Evolutionary conservation across 2,113 vertebrate species (phyloP), one percentile per base, ranked within the genome.

Genomic region (Erinaceus europaeus): DNA sequence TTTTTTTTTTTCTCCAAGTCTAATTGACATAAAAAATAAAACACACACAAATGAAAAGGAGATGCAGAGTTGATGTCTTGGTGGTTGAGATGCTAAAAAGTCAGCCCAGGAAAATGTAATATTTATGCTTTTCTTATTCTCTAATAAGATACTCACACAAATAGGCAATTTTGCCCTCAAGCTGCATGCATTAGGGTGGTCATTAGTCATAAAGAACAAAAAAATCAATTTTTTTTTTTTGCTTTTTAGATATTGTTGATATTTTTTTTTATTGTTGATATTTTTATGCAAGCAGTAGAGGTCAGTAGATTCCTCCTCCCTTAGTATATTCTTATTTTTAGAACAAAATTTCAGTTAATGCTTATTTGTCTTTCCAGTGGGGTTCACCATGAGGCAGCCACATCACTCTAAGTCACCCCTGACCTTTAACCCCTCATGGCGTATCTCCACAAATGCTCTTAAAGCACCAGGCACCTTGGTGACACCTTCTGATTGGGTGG

Each of bases 81-180:
- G 68, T 38, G 67, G 85, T 69, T 95, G 90, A 74, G 42, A 67
- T 64, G 92, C 44, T 71, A 73, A 82, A 84, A 90, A 75, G 72
- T 90, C 65, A 53, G 73, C 87, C 84, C 50, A 88, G 88, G 89
- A 90, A 93, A 92, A 96, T 95, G 68, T 88, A 96, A 69, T 93
- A 94, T 96, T 92, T 90, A 93, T 89, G 65, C 81, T 75, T 94
- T 95, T 93, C 91, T 97, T 91, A 95, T 90, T 94, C 90, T 94
- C 95, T 94, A 96, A 94, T 94, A 94, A 94, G 93, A 92, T 75
- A 81, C 23, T 48, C 64, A 64, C 88, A 72, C 68, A 62, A 90
- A 73, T 23, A 87, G 42, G 13, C 64, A 27, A 71, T 95, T 89
- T 84, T 29, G 8, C 25, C 29, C 21, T 88, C 9, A 2, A 95